Conservation (phyloP, 2,797 vertebrate genomes). For the Poeciliopsis turneri region DNA sequence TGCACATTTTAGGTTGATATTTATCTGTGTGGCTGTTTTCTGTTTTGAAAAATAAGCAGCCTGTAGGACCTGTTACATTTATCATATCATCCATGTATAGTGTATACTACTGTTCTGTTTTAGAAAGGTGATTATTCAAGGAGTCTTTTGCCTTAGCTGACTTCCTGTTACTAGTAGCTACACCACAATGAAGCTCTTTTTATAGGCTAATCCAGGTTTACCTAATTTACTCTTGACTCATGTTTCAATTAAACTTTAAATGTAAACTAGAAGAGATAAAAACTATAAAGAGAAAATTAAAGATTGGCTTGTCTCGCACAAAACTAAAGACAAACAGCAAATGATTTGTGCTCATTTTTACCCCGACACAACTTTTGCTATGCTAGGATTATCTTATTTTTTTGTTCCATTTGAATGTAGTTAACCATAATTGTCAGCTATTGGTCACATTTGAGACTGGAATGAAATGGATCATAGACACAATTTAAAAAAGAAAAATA, state of each 20-base stretch:
- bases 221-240: not conserved
- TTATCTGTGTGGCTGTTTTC: not conserved
- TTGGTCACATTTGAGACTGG: not conserved
- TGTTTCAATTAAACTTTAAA: not conserved
- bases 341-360: not conserved
- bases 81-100: not conserved
- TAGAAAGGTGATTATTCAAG: too few species aligned
- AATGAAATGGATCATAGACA: not conserved
- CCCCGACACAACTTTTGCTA: not conserved
- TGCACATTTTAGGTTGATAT: not conserved
- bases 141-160: not conserved
- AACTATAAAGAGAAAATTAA: not conserved
- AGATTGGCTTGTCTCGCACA: not conserved
- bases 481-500: not conserved
- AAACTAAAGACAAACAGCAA: not conserved
- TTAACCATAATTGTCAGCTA: not conserved
- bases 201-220: not conserved
- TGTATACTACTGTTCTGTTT: too few species aligned
- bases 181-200: not conserved
- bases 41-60: not conserved
- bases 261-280: not conserved
- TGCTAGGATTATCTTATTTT: not conserved
- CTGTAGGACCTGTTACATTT: not conserved
- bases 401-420: not conserved
- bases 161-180: not conserved